Evolutionary conservation across 1,140 invertebrate genomes (phyloP).

Genomic region (Drosophila tristis): DNA sequence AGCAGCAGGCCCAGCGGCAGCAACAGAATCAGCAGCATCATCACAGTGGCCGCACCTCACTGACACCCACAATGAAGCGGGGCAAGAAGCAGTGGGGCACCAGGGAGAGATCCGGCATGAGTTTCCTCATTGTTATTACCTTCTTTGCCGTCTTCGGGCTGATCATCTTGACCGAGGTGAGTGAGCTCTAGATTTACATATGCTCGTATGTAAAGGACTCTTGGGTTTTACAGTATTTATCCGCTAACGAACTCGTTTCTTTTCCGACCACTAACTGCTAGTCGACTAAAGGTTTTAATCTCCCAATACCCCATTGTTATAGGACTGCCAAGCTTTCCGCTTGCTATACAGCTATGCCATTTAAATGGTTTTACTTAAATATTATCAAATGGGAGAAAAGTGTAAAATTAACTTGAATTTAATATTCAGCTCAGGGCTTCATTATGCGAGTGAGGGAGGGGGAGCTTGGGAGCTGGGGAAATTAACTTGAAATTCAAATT

Average conservation of each 20-base stretch:
- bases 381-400: neutral
- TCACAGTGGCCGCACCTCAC: constrained; percentile 61
- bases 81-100: constrained; percentile 85
- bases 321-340: too few relatives aligned
- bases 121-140: constrained; percentile 94
- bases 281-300: too few relatives aligned
- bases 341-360: too few relatives aligned
- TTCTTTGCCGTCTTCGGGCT: constrained; percentile 94
- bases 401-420: constrained; percentile 19
- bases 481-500: constrained; percentile 8
- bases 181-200: constrained; percentile 3
- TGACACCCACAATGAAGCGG: constrained; percentile 74
- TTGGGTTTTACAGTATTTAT: too few relatives aligned
- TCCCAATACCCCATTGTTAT: too few relatives aligned
- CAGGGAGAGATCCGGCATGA: constrained; percentile 92
- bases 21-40: constrained; percentile 37
- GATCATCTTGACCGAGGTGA: constrained; percentile 92
- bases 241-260: too few relatives aligned
- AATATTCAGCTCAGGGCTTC: neutral
- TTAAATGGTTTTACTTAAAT: neutral
- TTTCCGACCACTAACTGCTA: too few relatives aligned
- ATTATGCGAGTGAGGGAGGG: neutral
- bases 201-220: too few relatives aligned
- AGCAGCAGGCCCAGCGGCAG: constrained; percentile 19
- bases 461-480: neutral